Conservation (phyloP, 2,113 vertebrate genomes). For the Lagopus muta region DNA sequence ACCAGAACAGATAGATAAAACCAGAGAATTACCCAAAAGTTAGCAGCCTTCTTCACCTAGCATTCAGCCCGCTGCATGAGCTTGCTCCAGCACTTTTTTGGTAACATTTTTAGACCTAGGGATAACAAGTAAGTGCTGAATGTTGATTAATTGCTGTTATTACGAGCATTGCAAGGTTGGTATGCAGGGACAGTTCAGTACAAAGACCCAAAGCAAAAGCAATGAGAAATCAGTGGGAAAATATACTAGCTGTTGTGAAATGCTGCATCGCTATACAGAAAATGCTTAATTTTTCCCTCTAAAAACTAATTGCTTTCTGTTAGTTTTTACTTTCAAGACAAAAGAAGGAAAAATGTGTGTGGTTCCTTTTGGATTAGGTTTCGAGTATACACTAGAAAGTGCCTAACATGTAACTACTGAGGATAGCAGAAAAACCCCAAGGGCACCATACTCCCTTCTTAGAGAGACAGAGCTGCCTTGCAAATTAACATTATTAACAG, state of each 20-base stretch:
- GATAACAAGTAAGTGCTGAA: not conserved
- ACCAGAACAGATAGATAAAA: not conserved
- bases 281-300: not conserved
- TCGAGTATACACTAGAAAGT: not conserved
- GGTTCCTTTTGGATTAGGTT: not conserved
- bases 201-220: not conserved
- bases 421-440: not conserved
- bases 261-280: not conserved
- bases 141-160: not conserved
- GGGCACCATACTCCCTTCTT: not conserved
- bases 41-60: not conserved
- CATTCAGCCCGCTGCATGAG: not conserved
- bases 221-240: not conserved
- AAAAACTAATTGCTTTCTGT: not conserved
- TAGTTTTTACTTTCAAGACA: not conserved
- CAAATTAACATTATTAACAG: not conserved
- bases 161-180: not conserved
- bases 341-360: not conserved
- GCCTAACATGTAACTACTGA: not conserved
- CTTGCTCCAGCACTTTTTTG: not conserved
- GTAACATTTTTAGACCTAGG: accelerated
- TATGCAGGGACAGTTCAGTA: not conserved
- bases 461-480: not conserved
- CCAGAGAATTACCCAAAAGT: not conserved
- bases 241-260: not conserved